phyloP scores from a whole-genome alignment of 37 sponge, comb jelly and placozoan genomes.

The Halichondria panicea region DNA sequence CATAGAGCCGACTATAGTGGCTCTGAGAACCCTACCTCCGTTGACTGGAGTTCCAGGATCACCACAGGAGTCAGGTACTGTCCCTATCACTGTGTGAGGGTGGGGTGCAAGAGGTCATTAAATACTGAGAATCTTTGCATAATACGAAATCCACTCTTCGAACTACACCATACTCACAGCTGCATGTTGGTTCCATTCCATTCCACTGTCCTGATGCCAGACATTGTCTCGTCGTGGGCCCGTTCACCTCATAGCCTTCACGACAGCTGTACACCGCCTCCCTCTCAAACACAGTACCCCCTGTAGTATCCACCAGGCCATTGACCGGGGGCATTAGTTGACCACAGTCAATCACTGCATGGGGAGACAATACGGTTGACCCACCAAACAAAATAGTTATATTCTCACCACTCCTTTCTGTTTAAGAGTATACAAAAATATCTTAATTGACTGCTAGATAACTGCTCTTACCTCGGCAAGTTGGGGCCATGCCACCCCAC shows the following conservation, averaged over 20 bases:
- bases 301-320: conserved; percentile 45
- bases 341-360: too few relatives aligned
- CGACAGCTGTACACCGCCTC: conserved; percentile 40
- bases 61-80: conserved; percentile 31
- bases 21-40: conserved; percentile 23
- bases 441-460: too few relatives aligned
- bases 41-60: conserved; percentile 34
- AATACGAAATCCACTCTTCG: too few relatives aligned
- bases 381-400: too few relatives aligned
- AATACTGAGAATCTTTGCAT: too few relatives aligned
- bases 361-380: too few relatives aligned
- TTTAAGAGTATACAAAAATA: too few relatives aligned
- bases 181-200: conserved; percentile 30
- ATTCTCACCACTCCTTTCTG: too few relatives aligned
- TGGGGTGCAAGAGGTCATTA: too few relatives aligned
- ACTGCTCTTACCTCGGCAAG: conserved; percentile 23
- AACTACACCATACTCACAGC: conserved; percentile 31
- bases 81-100: too few relatives aligned
- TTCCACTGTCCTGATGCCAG: conserved; percentile 42
- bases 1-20: conserved; percentile 16
- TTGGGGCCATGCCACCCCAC: conserved; percentile 46
- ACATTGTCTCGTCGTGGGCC: conserved; percentile 4
- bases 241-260: conserved; percentile 19
- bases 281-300: conserved; percentile 1
- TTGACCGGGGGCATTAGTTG: conserved; percentile 25